These are phyloP conservation scores for Chrysodeixis includens DNA, from an alignment of 2,888 invertebrate species.

Conservation along the genomic window DNA sequence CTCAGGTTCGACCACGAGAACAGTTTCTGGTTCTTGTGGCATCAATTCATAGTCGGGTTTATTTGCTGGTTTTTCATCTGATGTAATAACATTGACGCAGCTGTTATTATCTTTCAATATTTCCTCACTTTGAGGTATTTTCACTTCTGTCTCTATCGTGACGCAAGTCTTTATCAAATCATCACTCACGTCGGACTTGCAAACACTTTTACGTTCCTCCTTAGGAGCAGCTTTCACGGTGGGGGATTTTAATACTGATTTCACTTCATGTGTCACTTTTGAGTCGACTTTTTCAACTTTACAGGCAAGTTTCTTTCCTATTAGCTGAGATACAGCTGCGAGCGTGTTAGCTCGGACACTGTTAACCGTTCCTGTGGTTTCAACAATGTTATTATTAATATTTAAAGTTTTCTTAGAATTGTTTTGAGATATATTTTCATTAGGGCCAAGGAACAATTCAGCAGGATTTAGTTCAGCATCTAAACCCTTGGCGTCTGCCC, in stretches of 20 bases:
- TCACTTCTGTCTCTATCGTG: constrained; percentile 46
- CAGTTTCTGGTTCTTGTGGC: constrained; percentile 50
- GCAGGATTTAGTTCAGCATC: constrained; percentile 82
- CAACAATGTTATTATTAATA: constrained; percentile 86
- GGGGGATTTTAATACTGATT: constrained; percentile 83
- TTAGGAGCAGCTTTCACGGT: constrained; percentile 70
- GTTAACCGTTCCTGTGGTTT: constrained; percentile 71
- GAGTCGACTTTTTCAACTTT: constrained; percentile 82
- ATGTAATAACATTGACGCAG: constrained; percentile 25
- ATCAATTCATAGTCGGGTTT: constrained; percentile 46
- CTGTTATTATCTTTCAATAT: constrained; percentile 53
- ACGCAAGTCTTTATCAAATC: constrained; percentile 57
- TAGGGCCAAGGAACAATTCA: constrained; percentile 82
- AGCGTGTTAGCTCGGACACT: constrained; percentile 79
- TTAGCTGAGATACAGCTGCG: constrained; percentile 81
- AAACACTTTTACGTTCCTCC: constrained; percentile 65
- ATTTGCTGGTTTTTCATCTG: constrained; percentile 30
- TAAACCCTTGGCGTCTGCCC: constrained; percentile 79
- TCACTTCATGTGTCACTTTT: constrained; percentile 77
- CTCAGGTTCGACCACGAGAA: constrained; percentile 45
- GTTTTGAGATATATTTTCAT: constrained; percentile 76
- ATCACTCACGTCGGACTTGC: constrained; percentile 54
- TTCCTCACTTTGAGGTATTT: constrained; percentile 52
- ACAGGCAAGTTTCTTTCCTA: constrained; percentile 82
- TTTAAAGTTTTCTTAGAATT: constrained; percentile 82